Base-by-base conservation (phyloP, 2,888 invertebrate species). In the Drosophila meridiana region DNA sequence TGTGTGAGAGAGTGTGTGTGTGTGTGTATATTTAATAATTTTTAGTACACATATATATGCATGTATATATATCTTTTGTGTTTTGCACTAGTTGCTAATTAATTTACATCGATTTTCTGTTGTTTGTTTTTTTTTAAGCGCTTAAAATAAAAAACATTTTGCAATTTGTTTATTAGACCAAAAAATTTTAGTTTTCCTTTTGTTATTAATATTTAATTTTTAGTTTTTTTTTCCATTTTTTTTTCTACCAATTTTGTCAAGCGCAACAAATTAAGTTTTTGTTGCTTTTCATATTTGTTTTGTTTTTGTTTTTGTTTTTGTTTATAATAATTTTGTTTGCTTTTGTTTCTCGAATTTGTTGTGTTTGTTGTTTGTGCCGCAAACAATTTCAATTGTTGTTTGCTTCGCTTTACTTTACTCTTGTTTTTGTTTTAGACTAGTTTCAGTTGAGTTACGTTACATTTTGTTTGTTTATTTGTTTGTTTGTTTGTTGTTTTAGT, bases 361-460 rank as follows among this genome's bases (percentile, higher is more conserved):
- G 32, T 67, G 14, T 20, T 28, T 20, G 7, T 38, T 30, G 28
- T 56, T 56, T 53, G 50, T 73, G 60, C 60, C 43, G 60, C 62
- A 42, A 42, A 56, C 55, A 52, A 8, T 55, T 61, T 59, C n/a
- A 43, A 30, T 42, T 73, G 36, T 47, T 50, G 42, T 52, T 50
- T 34, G 48, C 53, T 38, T 50, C 1, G 38, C 43, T 43, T 43
- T 45, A 28, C 45, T 36, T 64, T 30, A 38, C 47, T 66, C 40
- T 59, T 61, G 53, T 57, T 69, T 60, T 61, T 58, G 58, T 72
- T 73, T 84, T 90, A 86, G 89, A 91, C 90, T 91, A 90, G 90
- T 90, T 90, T 90, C 80, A 79, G 89, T 89, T 91, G 90, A 90
- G 85, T 90, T 87, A 85, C 88, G 76, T 88, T 84, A 83, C 84